phyloP scores from a whole-genome alignment of 2,888 invertebrate genomes.

The Lathronympha strigana region DNA sequence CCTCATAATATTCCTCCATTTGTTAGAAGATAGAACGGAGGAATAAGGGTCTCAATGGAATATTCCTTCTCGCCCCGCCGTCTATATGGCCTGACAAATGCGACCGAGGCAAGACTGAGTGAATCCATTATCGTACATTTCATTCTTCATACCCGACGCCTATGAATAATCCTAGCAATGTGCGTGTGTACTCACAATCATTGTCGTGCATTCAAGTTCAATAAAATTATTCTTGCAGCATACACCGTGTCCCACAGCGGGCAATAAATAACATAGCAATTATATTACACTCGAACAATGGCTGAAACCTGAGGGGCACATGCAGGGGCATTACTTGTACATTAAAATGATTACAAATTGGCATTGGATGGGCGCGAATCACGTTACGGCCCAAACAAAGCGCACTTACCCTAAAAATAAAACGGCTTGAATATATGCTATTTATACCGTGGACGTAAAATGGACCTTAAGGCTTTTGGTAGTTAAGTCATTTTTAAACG shows the following conservation, averaged over 20 bases:
- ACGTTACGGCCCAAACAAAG: conserved; percentile 56
- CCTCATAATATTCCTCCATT: no score
- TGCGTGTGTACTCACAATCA: conserved; percentile 7
- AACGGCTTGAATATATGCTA: background rate
- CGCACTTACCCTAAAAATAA: conserved; percentile 4
- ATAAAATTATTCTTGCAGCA: conserved; percentile 30
- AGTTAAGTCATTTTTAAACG: background rate
- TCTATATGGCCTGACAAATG: no score
- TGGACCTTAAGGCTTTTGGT: background rate
- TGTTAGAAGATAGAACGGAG: no score
- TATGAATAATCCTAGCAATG: background rate
- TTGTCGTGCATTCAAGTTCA: conserved; percentile 6
- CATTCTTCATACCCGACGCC: background rate
- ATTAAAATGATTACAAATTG: conserved; percentile 81
- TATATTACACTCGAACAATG: conserved; percentile 69
- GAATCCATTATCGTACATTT: no score
- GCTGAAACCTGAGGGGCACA: conserved; percentile 57
- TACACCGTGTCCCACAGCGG: conserved; percentile 30
- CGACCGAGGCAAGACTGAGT: no score
- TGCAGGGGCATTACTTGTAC: conserved; percentile 61
- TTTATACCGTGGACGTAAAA: background rate
- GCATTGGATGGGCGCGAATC: conserved; percentile 69
- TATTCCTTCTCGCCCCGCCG: no score
- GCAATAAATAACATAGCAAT: conserved; percentile 55
- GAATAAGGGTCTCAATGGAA: no score